These are phyloP conservation scores for Procapra przewalskii DNA, from an alignment of 2,113 vertebrate species.

Conservation along the genomic window DNA sequence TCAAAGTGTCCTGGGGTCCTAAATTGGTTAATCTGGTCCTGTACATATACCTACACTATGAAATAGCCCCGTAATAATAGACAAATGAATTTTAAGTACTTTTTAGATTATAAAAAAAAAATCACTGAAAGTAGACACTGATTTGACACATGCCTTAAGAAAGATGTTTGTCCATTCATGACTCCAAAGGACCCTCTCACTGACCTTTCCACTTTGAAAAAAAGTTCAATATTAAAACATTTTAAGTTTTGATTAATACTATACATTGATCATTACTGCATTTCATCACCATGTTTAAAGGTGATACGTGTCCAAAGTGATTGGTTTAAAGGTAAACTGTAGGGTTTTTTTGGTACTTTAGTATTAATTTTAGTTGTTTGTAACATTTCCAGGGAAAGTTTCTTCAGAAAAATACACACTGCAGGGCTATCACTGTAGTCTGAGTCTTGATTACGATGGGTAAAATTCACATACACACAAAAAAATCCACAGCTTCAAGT, in stretches of 20 bases:
- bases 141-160: background rate
- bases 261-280: background rate
- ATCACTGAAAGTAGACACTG: background rate
- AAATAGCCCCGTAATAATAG: background rate
- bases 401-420: background rate
- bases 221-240: background rate
- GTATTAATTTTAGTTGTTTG: background rate
- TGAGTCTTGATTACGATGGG: background rate
- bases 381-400: background rate
- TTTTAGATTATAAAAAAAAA: background rate
- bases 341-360: background rate
- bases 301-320: background rate
- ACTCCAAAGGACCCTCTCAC: background rate
- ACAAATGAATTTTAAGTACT: background rate
- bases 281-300: background rate
- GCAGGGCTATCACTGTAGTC: background rate
- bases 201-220: background rate
- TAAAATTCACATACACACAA: background rate
- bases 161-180: background rate
- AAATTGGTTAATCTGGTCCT: conserved; percentile 39
- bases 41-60: background rate
- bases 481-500: background rate
- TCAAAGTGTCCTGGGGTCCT: background rate
- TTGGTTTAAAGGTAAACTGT: background rate
- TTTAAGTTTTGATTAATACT: background rate